Percentiles rank a stretch among this genome's conserved stretches.
Conservation (phyloP, 1,140 invertebrate species). For the Brachionus sp. region DNA sequence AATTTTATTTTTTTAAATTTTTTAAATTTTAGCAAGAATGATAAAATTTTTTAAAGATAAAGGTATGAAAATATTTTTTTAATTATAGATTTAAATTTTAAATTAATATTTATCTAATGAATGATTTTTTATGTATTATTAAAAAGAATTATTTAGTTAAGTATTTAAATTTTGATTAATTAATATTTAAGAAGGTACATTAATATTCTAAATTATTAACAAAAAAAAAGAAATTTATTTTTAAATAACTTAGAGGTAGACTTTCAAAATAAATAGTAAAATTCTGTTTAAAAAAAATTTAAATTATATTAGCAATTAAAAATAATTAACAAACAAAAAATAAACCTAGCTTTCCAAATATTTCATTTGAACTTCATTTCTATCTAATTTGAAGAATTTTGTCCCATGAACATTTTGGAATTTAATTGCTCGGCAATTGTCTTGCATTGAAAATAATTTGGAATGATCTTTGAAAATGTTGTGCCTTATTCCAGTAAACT, state of each 20-base stretch:
- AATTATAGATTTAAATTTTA: too few relatives aligned
- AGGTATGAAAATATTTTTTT: too few relatives aligned
- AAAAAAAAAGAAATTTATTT: too few relatives aligned
- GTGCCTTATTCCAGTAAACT: slow-evolving; percentile 1
- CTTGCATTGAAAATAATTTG: neutral
- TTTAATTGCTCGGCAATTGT: neutral
- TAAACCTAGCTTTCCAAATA: neutral
- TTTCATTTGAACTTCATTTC: neutral
- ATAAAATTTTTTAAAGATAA: too few relatives aligned
- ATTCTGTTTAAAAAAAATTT: too few relatives aligned
- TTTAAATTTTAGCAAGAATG: too few relatives aligned
- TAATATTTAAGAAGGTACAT: neutral
- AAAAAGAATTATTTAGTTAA: too few relatives aligned
- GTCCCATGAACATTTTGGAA: neutral
- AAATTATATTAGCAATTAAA: neutral
- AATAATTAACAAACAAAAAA: too few relatives aligned
- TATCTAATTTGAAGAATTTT: neutral
- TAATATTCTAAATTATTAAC: neutral
- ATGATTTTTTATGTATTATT: neutral
- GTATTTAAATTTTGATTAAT: too few relatives aligned
- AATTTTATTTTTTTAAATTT: neutral
- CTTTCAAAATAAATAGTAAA: neutral
- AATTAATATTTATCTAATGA: neutral
- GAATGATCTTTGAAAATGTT: neutral
- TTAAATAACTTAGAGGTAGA: neutral